These are phyloP conservation scores for Acanthosoma haemorrhoidale DNA, from an alignment of 2,888 invertebrate species.

Conservation along the genomic window DNA sequence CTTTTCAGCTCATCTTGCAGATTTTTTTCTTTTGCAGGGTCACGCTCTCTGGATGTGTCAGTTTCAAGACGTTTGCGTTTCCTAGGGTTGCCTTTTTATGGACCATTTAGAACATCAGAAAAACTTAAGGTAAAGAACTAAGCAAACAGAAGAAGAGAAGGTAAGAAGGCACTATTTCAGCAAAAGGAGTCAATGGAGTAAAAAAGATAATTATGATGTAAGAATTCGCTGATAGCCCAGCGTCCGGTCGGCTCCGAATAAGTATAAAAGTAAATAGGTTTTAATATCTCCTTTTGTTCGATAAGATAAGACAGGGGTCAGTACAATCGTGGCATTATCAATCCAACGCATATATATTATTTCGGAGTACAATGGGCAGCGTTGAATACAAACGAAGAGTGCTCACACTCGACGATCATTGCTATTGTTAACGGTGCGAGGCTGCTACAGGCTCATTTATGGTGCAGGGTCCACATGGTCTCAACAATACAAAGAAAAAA, in stretches of 20 bases:
- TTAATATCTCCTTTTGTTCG: not conserved
- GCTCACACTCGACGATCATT: not conserved
- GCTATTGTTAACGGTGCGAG: no score
- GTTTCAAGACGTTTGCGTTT: no score
- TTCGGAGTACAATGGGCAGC: not conserved
- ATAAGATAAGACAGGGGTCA: not conserved
- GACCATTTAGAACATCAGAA: no score
- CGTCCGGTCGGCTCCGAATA: not conserved
- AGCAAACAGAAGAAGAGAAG: no score
- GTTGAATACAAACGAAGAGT: not conserved
- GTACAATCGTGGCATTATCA: not conserved
- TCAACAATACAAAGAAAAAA: no score
- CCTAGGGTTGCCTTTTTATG: no score
- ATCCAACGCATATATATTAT: not conserved
- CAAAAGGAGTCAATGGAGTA: not conserved
- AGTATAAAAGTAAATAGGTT: not conserved
- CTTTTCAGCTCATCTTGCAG: no score
- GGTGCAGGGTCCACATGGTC: no score
- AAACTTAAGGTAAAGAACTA: no score
- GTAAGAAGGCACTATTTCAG: not conserved
- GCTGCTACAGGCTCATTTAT: no score
- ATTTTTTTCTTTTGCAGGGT: no score
- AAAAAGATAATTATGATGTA: not conserved
- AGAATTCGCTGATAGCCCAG: not conserved
- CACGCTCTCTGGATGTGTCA: no score